Percentiles rank a stretch among this genome's conserved stretches.
phyloP scores from a whole-genome alignment of 1,140 invertebrate species.

The Lethrus apterus region DNA sequence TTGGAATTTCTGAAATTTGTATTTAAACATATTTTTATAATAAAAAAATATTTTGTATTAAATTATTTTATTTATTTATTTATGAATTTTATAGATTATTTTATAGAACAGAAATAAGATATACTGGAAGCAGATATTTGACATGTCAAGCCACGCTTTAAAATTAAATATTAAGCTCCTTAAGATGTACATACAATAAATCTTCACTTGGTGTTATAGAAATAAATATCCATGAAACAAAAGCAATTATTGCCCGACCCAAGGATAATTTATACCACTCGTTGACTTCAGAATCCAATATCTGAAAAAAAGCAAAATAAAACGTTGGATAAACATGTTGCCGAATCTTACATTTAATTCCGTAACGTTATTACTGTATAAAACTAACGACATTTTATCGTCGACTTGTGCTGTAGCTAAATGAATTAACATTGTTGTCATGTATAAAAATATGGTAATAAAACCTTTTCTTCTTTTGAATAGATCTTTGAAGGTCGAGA shows the following conservation, averaged over 20 bases:
- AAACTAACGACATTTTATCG: slow-evolving; percentile 33
- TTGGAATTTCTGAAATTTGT: too few species aligned
- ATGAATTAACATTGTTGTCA: slow-evolving; percentile 32
- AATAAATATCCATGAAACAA: slow-evolving; percentile 37
- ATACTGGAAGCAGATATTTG: too few species aligned
- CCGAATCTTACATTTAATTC: slow-evolving; percentile 14
- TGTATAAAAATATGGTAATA: slow-evolving; percentile 33
- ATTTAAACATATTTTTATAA: too few species aligned
- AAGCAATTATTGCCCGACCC: slow-evolving; percentile 34
- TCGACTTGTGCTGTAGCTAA: slow-evolving; percentile 32
- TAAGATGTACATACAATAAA: slow-evolving; percentile 32
- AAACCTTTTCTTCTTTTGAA: slow-evolving; percentile 32
- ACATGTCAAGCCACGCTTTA: too few species aligned
- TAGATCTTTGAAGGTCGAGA: slow-evolving; percentile 27
- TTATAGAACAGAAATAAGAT: too few species aligned
- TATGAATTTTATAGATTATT: too few species aligned
- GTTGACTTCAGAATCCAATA: slow-evolving; percentile 29
- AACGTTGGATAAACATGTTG: not conserved
- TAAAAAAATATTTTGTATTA: too few species aligned
- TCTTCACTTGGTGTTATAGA: slow-evolving; percentile 32
- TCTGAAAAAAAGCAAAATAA: slow-evolving; percentile 21
- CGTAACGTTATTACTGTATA: slow-evolving; percentile 21
- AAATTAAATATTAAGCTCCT: too few species aligned
- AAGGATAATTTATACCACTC: slow-evolving; percentile 38
- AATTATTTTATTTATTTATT: too few species aligned